Conservation (phyloP, 2,797 vertebrate genomes). For the Crocidura indochinensis region DNA sequence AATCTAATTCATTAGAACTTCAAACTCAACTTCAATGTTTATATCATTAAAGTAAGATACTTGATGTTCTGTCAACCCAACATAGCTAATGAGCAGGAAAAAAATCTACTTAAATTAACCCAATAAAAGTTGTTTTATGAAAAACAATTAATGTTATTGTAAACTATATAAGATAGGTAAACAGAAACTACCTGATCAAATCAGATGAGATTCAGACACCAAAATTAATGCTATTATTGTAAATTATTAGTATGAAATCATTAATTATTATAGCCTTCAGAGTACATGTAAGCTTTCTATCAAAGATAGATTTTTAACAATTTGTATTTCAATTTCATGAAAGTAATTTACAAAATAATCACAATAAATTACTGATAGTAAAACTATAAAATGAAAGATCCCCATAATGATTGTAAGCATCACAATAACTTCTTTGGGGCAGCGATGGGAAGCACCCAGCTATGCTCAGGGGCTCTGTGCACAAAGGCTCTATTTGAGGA, state of each 20-base stretch:
- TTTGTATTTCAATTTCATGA: slow-evolving; percentile 56
- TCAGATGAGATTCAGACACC: slow-evolving; percentile 21
- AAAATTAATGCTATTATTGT: background rate
- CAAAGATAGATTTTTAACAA: slow-evolving; percentile 40
- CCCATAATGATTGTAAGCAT: slow-evolving; percentile 35
- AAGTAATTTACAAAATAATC: slow-evolving; percentile 61
- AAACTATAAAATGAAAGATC: slow-evolving; percentile 53
- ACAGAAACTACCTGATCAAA: slow-evolving; percentile 41
- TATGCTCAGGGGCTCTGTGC: too few species aligned
- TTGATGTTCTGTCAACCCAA: slow-evolving; percentile 62
- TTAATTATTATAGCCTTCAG: slow-evolving; percentile 22
- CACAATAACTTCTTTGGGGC: slow-evolving; percentile 10
- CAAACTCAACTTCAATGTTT: slow-evolving; percentile 12
- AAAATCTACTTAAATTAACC: slow-evolving; percentile 53
- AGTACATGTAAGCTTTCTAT: background rate
- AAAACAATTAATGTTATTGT: background rate
- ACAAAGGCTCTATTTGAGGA: too few species aligned
- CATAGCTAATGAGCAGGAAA: slow-evolving; percentile 46
- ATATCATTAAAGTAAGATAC: slow-evolving; percentile 49
- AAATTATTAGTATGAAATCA: slow-evolving; percentile 50
- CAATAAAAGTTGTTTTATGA: slow-evolving; percentile 41
- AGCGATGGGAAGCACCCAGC: too few species aligned
- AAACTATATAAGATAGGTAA: slow-evolving; percentile 39
- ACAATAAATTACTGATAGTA: slow-evolving; percentile 52
- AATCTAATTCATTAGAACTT: slow-evolving; percentile 58